phyloP scores from a whole-genome alignment of 2,797 vertebrate genomes.

The Sebastes itinus region DNA sequence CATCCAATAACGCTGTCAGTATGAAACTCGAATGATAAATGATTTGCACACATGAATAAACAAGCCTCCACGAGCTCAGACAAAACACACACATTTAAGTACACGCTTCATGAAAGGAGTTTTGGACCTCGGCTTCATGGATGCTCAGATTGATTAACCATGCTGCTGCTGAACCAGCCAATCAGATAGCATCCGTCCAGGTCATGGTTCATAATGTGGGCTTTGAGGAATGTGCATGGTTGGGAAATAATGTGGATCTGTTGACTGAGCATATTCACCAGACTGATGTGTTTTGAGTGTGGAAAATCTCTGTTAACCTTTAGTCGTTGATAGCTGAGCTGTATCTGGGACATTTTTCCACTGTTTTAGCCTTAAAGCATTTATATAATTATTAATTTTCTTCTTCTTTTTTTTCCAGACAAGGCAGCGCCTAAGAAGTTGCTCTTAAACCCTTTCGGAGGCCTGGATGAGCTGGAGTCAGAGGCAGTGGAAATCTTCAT shows the following conservation, averaged over 20 bases:
- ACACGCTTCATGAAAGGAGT: not conserved
- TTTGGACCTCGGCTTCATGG: conserved; percentile 32
- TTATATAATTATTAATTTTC: conserved; percentile 21
- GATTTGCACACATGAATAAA: not conserved
- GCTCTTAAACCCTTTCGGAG: conserved; percentile 72
- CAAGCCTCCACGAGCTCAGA: not conserved
- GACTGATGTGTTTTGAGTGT: conserved; percentile 48
- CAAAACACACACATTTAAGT: not conserved
- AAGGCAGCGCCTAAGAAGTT: conserved; percentile 63
- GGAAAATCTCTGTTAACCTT: conserved; percentile 67
- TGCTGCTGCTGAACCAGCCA: conserved; percentile 40
- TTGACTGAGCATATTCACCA: conserved; percentile 69
- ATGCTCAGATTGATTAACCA: conserved; percentile 69
- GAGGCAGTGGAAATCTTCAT: conserved; percentile 87
- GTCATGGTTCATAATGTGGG: conserved; percentile 66
- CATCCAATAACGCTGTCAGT: not conserved
- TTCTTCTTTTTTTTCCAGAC: conserved; percentile 57
- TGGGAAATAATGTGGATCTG: conserved; percentile 65
- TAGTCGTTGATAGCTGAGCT: conserved; percentile 43
- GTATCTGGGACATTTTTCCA: conserved; percentile 25
- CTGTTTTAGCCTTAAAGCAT: conserved; percentile 25
- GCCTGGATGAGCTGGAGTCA: conserved; percentile 77
- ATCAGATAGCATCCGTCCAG: conserved; percentile 59
- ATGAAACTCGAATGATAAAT: conserved; percentile 12
- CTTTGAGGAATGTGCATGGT: conserved; percentile 69